Evolutionary conservation across 2,797 vertebrate species (phyloP), one percentile per base, ranked within the genome.

Genomic region (Gallinago nigripennis): DNA sequence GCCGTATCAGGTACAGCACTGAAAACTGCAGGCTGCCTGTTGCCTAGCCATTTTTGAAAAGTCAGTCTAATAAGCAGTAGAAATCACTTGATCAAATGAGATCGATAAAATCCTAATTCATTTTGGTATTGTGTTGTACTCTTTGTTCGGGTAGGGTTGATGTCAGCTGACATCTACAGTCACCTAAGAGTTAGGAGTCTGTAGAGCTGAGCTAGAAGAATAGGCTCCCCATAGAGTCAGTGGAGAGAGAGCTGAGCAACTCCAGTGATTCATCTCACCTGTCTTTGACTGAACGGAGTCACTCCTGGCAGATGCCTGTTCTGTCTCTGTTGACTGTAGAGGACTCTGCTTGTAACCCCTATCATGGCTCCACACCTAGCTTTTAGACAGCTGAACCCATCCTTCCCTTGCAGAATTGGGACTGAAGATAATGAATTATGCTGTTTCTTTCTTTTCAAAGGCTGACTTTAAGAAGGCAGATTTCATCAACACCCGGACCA

Each of bases 401-500:
- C 33, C 37, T 86, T 76, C 14, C 9, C 39, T 43, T 88, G 80
- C 73, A 83, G 53, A 82, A 46, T 16, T 5, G 11, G 51, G 69
- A 9, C 30, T 48, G 51, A 58, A 72, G 11, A 54, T 97, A 86
- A 91, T 16, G 1, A 70, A 78, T 30, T 94, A 27, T 90, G 94
- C 60, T 92, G 28, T 92, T 89, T 94, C 80, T 92, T 98, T 98
- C 35, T 12, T 95, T 84, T 93, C 92, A 28, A 96, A 99, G 99
- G 96, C 97, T 81, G 98, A 98, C 37, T 99, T 98, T 84, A 99
- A 97, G 97, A 99, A 99, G 97, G 51, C 95, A 0, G 98, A 99
- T 97, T 99, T 99, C 81, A 90, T 99, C 97, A 99, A 99, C 81
- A 96, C 79, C 56, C 97, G 97, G 79, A 99, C 98, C 39, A 97